Conservation (phyloP, 2,888 invertebrate species). For the Campoplex nolae region DNA sequence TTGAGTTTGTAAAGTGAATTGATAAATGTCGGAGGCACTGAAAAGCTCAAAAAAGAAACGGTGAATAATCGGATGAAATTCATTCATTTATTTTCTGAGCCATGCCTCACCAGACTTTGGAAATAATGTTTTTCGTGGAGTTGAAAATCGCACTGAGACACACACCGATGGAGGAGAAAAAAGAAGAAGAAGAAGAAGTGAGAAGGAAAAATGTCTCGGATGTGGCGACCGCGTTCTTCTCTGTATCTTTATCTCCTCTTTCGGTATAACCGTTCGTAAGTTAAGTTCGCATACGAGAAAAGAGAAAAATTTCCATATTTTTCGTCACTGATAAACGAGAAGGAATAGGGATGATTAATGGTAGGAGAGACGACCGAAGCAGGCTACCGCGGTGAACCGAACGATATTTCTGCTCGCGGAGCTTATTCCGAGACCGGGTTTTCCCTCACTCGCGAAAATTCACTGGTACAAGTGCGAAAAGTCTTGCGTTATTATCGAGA, state of each 20-base stretch:
- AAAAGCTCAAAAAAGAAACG: too few relatives aligned
- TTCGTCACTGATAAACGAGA: conserved; percentile 70
- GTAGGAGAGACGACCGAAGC: conserved; percentile 23
- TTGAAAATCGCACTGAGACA: conserved; percentile 47
- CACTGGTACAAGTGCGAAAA: conserved; percentile 11
- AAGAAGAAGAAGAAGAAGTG: conserved; percentile 20
- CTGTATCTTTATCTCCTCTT: conserved; percentile 45
- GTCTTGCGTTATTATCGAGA: conserved; percentile 40
- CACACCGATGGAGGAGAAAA: conserved; percentile 38
- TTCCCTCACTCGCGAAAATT: conserved; percentile 40
- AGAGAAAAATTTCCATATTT: conserved; percentile 64
- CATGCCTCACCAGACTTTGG: conserved; percentile 18
- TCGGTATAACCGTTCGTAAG: conserved; percentile 7
- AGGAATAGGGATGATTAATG: conserved; percentile 72
- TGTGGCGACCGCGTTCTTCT: conserved; percentile 19
- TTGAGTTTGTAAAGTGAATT: too few relatives aligned
- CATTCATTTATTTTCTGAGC: conserved; percentile 17
- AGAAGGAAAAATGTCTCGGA: conserved; percentile 50
- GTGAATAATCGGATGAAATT: conserved; percentile 23
- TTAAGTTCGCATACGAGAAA: conserved; percentile 14
- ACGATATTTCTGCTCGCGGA: conserved; percentile 26
- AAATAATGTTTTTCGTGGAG: not conserved
- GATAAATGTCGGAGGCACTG: too few relatives aligned
- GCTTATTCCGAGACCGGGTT: conserved; percentile 46
- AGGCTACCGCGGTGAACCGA: conserved; percentile 16